A percentile compares a stretch with the other conserved stretches of the same genome.
These are phyloP conservation scores for Centropus unirufus DNA, from an alignment of 2,113 vertebrate species.

Conservation along the genomic window DNA sequence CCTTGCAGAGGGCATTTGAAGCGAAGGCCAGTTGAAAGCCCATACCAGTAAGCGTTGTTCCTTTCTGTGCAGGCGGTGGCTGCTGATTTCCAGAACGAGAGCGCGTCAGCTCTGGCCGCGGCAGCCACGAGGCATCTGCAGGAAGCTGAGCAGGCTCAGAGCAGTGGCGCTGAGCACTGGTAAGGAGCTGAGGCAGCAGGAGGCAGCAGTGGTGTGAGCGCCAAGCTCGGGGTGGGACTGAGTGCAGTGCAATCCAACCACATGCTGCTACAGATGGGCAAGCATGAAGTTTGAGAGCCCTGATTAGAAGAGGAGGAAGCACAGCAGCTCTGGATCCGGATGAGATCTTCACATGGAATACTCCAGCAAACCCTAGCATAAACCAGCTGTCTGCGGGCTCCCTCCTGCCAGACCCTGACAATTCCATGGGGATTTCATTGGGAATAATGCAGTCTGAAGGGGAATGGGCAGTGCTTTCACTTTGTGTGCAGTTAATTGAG, in stretches of 20 bases:
- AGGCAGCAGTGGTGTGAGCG: accelerated
- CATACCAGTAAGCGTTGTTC: not conserved
- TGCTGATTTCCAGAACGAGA: conserved; percentile 97
- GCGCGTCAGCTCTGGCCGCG: conserved; percentile 91
- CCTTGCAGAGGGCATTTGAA: not conserved
- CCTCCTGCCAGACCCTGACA: not conserved
- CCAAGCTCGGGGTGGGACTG: not conserved
- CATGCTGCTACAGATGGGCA: not conserved
- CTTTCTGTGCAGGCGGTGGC: conserved; percentile 86
- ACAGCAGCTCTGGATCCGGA: not conserved
- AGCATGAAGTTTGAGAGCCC: not conserved
- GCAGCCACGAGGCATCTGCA: conserved; percentile 94
- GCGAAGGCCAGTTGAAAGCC: not conserved
- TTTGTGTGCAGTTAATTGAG: not conserved
- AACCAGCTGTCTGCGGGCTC: not conserved
- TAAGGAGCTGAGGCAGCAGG: conserved; percentile 56
- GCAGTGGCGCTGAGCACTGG: conserved; percentile 89
- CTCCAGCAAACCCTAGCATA: not conserved
- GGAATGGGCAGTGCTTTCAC: not conserved
- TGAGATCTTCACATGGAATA: not conserved
- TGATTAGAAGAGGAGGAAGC: not conserved
- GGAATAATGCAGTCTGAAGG: not conserved
- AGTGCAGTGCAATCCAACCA: not conserved
- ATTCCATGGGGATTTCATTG: not conserved
- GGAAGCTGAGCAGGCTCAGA: conserved; percentile 93